phyloP scores from a whole-genome alignment of 2,797 vertebrate species.

The Dicrostonyx torquatus region DNA sequence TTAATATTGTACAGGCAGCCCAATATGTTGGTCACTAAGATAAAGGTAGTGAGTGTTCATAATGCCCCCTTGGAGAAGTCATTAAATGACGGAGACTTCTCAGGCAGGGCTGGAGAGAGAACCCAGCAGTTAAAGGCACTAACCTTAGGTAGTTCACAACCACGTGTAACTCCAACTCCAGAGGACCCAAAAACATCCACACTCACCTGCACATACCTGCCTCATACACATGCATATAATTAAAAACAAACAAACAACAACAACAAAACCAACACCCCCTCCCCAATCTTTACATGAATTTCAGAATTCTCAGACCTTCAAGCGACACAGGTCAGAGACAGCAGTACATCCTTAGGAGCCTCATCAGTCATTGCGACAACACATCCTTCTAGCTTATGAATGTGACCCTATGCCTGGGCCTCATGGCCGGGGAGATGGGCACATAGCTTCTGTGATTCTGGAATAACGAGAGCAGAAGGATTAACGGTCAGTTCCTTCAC shows the following conservation, averaged over 20 bases:
- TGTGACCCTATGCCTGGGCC: neutral
- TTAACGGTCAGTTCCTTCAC: neutral
- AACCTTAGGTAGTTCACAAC: neutral
- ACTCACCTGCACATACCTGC: neutral
- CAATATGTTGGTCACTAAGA: neutral
- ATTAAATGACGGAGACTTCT: neutral
- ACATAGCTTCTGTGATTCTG: neutral
- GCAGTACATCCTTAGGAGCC: accelerated
- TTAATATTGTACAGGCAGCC: neutral
- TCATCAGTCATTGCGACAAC: neutral
- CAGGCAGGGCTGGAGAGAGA: neutral
- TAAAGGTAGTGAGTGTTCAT: neutral
- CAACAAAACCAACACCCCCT: too few relatives aligned
- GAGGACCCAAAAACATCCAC: too few relatives aligned
- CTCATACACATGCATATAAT: neutral
- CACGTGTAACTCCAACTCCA: neutral
- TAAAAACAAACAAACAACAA: neutral
- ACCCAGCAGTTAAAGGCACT: neutral
- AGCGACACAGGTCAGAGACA: neutral
- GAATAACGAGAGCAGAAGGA: neutral
- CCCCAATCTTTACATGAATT: neutral
- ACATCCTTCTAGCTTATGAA: neutral
- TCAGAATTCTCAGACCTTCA: neutral
- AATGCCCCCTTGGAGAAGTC: neutral
- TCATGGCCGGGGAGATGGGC: too few relatives aligned